Percentiles rank a stretch among this genome's conserved stretches.
Conservation (phyloP, 2,888 invertebrate species). For the Lucinisca nassula region DNA sequence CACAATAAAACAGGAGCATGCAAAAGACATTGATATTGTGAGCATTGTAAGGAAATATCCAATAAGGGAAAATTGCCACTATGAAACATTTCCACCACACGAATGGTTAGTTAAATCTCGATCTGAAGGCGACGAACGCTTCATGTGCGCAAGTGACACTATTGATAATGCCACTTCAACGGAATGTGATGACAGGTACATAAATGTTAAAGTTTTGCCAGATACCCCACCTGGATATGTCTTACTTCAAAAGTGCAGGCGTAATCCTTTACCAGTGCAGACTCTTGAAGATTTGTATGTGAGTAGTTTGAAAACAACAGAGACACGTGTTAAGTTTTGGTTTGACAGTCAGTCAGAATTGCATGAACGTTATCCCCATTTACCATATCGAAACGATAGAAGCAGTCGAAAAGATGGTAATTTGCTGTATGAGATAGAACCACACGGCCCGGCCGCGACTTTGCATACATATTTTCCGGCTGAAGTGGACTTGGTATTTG, state of each 20-base stretch:
- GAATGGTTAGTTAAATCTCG: background rate
- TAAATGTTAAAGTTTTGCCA: constrained; percentile 37
- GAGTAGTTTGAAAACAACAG: constrained; percentile 39
- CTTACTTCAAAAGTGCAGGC: constrained; percentile 20
- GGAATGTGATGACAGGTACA: constrained; percentile 17
- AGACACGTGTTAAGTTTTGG: constrained; percentile 17
- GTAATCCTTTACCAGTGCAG: constrained; percentile 12
- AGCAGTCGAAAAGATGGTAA: background rate
- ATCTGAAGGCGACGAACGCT: background rate
- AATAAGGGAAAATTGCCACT: constrained; percentile 38
- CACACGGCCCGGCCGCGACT: constrained; percentile 49
- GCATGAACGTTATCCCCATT: background rate
- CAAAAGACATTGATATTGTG: constrained; percentile 50
- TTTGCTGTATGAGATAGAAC: background rate
- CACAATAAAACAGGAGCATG: constrained; percentile 27
- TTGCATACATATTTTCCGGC: background rate
- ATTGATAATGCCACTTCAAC: background rate
- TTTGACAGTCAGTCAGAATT: background rate
- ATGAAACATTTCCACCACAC: background rate
- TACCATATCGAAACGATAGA: background rate
- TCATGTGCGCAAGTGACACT: background rate
- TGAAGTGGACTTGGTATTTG: constrained; percentile 46
- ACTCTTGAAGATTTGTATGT: constrained; percentile 38
- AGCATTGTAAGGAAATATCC: constrained; percentile 40
- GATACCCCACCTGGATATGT: constrained; percentile 38